phyloP scores from a whole-genome alignment of 1,140 invertebrate species.

The Sitobion miscanthi region DNA sequence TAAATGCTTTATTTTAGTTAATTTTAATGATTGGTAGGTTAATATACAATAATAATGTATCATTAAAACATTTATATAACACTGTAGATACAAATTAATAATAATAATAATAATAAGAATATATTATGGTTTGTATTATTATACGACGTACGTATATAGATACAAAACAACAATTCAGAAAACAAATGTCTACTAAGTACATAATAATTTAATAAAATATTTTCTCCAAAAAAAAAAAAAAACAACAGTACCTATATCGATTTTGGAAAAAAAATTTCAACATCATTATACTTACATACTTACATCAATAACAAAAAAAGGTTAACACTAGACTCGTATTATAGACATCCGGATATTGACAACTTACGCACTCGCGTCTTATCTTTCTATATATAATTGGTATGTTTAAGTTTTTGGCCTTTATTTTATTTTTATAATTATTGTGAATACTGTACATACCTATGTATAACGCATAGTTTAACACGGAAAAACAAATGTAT shows the following conservation, averaged over 20 bases:
- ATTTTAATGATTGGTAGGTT: background rate
- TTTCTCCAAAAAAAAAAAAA: background rate
- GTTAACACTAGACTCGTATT: background rate
- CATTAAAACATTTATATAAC: background rate
- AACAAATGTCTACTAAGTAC: background rate
- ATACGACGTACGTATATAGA: background rate
- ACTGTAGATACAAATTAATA: background rate
- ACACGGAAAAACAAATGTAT: background rate
- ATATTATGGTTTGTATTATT: background rate
- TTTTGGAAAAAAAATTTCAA: background rate
- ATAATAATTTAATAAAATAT: background rate
- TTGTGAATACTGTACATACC: background rate
- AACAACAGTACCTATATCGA: background rate
- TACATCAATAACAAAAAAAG: background rate
- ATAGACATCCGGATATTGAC: background rate
- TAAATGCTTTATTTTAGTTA: background rate
- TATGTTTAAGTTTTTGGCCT: background rate
- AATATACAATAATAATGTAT: background rate
- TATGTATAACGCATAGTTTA: background rate
- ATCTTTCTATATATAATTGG: background rate
- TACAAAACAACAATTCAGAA: background rate
- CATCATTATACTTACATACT: background rate
- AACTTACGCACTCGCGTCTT: background rate
- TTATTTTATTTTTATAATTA: background rate
- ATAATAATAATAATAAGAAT: background rate